These are phyloP conservation scores for Sorex araneus DNA, from an alignment of 2,113 vertebrate genomes.

Conservation along the genomic window DNA sequence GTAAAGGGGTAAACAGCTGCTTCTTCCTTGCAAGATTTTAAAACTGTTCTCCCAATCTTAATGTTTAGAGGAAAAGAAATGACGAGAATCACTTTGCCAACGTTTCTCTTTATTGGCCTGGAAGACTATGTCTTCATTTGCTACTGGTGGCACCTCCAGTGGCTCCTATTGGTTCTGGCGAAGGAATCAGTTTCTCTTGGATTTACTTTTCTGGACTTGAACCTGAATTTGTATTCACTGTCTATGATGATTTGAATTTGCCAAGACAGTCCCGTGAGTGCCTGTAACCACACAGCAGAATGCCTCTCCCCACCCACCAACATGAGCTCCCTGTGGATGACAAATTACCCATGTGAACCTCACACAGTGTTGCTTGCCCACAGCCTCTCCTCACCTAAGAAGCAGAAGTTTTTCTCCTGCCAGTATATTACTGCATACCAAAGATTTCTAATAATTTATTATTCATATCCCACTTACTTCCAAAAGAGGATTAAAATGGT, in stretches of 20 bases:
- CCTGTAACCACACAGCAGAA: neutral
- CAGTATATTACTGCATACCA: neutral
- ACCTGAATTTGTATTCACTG: neutral
- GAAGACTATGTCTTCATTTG: too few relatives aligned
- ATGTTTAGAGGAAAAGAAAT: neutral
- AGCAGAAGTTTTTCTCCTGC: neutral
- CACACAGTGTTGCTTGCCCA: neutral
- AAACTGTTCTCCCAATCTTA: neutral
- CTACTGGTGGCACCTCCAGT: neutral
- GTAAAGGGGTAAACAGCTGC: too few relatives aligned
- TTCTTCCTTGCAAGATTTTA: neutral
- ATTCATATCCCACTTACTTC: constrained; percentile 33
- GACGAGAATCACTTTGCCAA: neutral
- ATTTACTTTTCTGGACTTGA: neutral
- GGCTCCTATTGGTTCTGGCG: neutral
- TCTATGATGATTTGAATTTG: neutral
- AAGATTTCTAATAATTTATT: constrained; percentile 26
- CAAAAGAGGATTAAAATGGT: constrained; percentile 34
- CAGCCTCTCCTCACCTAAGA: neutral
- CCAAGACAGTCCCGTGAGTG: neutral
- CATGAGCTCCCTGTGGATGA: neutral
- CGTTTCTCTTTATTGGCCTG: neutral
- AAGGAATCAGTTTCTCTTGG: neutral
- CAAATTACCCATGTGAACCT: rapidly evolving
- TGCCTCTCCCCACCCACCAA: neutral